Conservation (phyloP, 2,888 invertebrate species). For the Globia sparganii region DNA sequence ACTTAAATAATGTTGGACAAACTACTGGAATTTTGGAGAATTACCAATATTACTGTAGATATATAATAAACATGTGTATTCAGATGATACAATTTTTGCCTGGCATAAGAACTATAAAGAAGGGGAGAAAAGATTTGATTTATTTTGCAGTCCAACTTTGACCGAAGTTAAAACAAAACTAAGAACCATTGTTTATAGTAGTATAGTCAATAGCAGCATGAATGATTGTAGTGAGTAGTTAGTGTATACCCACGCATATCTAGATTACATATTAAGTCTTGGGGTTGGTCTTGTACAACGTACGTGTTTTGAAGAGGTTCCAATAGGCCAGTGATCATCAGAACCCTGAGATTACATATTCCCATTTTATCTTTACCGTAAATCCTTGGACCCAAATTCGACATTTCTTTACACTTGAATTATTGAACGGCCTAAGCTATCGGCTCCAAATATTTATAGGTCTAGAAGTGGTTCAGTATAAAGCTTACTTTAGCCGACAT, state of each 20-base stretch:
- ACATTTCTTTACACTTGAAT: slow-evolving; percentile 56
- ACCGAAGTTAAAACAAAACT: background rate
- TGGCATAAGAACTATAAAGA: background rate
- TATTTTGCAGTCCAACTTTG: background rate
- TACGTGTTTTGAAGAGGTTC: slow-evolving; percentile 1
- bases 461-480: slow-evolving; percentile 23
- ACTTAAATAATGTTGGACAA: background rate
- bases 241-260: slow-evolving; percentile 3
- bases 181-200: background rate
- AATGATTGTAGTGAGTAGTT: background rate
- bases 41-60: background rate
- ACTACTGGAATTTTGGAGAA: background rate
- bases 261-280: background rate
- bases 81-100: background rate
- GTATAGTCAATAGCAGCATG: slow-evolving; percentile 22
- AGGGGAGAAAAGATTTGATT: too few species aligned
- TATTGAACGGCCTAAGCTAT: slow-evolving; percentile 54
- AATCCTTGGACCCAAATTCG: slow-evolving; percentile 26
- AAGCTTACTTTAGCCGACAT: slow-evolving; percentile 40
- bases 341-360: slow-evolving; percentile 10
- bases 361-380: slow-evolving; percentile 32
- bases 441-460: slow-evolving; percentile 51
- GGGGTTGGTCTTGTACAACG: background rate
- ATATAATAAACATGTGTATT: background rate
- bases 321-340: slow-evolving; percentile 6